phyloP scores from a whole-genome alignment of 2,888 invertebrate species.

The Steromphala cineraria region DNA sequence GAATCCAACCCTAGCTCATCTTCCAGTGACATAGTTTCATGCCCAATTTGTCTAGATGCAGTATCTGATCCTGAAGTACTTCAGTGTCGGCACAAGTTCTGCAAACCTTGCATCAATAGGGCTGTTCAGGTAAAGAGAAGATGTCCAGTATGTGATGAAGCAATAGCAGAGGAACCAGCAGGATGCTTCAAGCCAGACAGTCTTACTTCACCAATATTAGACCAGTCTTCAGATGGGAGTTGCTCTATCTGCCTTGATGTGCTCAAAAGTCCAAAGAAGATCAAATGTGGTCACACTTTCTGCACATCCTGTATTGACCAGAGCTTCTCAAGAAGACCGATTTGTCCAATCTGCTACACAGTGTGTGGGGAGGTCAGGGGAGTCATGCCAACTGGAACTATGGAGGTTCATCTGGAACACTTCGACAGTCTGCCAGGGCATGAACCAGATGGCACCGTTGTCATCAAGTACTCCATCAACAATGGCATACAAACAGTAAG shows the following conservation, averaged over 20 bases:
- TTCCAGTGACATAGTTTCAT: no score
- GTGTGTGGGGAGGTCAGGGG: slow-evolving; percentile 39
- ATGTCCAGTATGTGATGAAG: no score
- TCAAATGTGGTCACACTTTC: slow-evolving; percentile 42
- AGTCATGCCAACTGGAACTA: slow-evolving; percentile 42
- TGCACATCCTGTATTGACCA: slow-evolving; percentile 34
- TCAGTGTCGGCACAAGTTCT: no score
- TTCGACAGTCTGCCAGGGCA: slow-evolving; percentile 26
- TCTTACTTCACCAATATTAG: background rate
- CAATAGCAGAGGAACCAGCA: no score
- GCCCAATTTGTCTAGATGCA: no score
- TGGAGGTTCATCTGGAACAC: slow-evolving; percentile 21
- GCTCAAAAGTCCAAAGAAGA: slow-evolving; percentile 35
- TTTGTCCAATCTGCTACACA: slow-evolving; percentile 43
- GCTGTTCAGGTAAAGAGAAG: no score
- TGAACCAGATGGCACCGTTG: slow-evolving; percentile 20
- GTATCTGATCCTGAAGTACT: no score
- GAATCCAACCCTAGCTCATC: no score
- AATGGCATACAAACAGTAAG: slow-evolving; percentile 44
- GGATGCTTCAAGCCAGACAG: no score
- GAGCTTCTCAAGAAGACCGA: slow-evolving; percentile 26
- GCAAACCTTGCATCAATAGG: no score
- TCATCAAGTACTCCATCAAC: slow-evolving; percentile 63
- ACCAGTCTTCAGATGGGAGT: background rate
- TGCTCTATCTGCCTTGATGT: slow-evolving; percentile 49